phyloP scores from a whole-genome alignment of 2,797 vertebrate genomes.

The Todus mexicanus region DNA sequence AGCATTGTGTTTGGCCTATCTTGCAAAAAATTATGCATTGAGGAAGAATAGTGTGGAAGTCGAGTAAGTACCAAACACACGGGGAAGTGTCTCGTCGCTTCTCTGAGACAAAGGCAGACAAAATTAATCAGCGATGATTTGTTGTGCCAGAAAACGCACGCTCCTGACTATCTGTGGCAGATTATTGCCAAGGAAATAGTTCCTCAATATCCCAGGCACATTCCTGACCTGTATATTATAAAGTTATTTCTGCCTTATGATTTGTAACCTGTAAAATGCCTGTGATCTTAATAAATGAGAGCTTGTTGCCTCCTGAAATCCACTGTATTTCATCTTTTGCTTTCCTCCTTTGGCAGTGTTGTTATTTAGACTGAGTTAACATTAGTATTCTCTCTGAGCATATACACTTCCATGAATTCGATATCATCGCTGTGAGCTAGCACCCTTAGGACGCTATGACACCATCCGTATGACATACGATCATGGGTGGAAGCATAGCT shows the following conservation, averaged over 20 bases:
- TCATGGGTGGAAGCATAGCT: slow-evolving; percentile 41
- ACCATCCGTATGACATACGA: slow-evolving; percentile 65
- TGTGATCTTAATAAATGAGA: slow-evolving; percentile 68
- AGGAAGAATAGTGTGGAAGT: neutral
- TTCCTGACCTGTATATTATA: slow-evolving; percentile 69
- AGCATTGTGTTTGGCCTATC: slow-evolving; percentile 25
- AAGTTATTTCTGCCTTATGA: slow-evolving; percentile 67
- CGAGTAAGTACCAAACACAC: slow-evolving; percentile 12
- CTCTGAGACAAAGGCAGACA: slow-evolving; percentile 63
- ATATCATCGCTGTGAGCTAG: slow-evolving; percentile 49
- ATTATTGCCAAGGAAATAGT: slow-evolving; percentile 67
- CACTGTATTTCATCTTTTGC: slow-evolving; percentile 63
- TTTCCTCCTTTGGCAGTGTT: slow-evolving; percentile 62
- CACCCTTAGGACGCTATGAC: slow-evolving; percentile 62
- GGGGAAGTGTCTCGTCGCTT: slow-evolving; percentile 16
- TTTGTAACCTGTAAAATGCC: slow-evolving; percentile 67
- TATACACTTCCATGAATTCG: slow-evolving; percentile 52
- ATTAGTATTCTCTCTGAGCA: slow-evolving; percentile 67
- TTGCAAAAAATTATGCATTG: slow-evolving; percentile 47
- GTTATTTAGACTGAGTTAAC: slow-evolving; percentile 67
- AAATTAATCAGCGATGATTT: slow-evolving; percentile 67
- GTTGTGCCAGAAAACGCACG: slow-evolving; percentile 41
- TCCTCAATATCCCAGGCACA: slow-evolving; percentile 64
- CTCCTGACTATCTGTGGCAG: slow-evolving; percentile 60
- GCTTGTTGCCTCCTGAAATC: slow-evolving; percentile 66